Evolutionary conservation across 2,797 vertebrate species (phyloP).

Genomic region (Eospalax fontanierii): DNA sequence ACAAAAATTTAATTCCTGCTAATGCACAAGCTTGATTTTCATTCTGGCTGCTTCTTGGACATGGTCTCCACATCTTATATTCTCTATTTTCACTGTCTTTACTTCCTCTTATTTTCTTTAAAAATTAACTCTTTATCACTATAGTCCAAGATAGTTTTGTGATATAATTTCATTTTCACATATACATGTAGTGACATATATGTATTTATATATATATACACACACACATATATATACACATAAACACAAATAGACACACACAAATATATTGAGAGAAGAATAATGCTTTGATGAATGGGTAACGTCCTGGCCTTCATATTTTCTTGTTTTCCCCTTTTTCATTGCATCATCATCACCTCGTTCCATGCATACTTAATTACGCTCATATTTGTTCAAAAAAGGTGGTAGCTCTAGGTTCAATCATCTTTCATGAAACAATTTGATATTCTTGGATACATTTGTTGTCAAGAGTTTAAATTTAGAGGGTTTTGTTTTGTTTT

Average conservation of each 20-base stretch:
- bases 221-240: not conserved
- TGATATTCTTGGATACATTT: conserved; percentile 25
- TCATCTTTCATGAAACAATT: conserved; percentile 34
- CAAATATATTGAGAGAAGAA: not conserved
- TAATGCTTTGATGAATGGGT: not conserved
- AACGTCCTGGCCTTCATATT: conserved; percentile 7
- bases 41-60: conserved; percentile 64
- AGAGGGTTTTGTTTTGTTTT: not conserved
- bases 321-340: conserved; percentile 5
- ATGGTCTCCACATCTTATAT: conserved; percentile 59
- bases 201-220: not conserved
- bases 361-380: not conserved
- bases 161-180: conserved; percentile 24
- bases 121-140: conserved; percentile 40
- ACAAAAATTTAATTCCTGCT: conserved; percentile 60
- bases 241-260: not conserved
- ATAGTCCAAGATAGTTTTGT: conserved; percentile 22
- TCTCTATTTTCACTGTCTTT: conserved; percentile 43
- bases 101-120: conserved; percentile 33
- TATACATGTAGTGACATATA: not conserved
- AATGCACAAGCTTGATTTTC: conserved; percentile 66
- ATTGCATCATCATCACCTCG: not conserved
- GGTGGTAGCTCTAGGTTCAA: conserved; percentile 33
- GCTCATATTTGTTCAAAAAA: conserved; percentile 24
- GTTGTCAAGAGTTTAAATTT: not conserved